phyloP scores from a whole-genome alignment of 2,888 invertebrate species.

The Ophioninae sp. region DNA sequence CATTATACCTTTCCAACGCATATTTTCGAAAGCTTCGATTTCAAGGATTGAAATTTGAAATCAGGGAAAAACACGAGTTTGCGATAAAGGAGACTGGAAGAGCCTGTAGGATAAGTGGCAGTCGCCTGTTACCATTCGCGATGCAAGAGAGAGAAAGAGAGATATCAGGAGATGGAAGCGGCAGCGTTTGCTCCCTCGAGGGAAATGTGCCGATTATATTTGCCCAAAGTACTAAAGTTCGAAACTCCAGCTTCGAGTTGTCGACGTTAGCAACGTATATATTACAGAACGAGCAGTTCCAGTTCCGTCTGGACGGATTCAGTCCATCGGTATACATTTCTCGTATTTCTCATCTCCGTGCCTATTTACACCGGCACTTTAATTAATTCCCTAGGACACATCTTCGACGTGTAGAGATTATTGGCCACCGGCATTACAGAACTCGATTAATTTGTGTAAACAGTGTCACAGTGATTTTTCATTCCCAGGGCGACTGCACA shows the following conservation, averaged over 20 bases:
- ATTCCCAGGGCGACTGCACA: not conserved
- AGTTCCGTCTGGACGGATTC: conserved; percentile 30
- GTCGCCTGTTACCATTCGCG: not conserved
- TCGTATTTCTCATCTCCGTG: conserved; percentile 48
- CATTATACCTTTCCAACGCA: not conserved
- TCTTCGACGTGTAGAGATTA: conserved; percentile 69
- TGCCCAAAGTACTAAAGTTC: conserved; percentile 72
- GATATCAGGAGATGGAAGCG: conserved; percentile 11
- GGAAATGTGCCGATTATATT: conserved; percentile 75
- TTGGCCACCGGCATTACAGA: conserved; percentile 55
- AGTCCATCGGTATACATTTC: conserved; percentile 24
- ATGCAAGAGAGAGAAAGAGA: conserved; percentile 3
- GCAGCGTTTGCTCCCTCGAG: conserved; percentile 63
- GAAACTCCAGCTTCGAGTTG: conserved; percentile 55
- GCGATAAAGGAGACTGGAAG: not conserved
- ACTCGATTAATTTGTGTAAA: conserved; percentile 6
- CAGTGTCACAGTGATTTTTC: not conserved
- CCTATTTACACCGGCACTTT: conserved; percentile 76
- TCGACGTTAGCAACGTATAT: conserved; percentile 29
- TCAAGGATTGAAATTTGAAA: not conserved
- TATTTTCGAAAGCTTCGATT: not conserved
- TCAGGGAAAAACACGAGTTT: not conserved
- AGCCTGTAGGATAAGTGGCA: not conserved
- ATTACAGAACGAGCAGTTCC: not conserved
- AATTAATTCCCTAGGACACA: conserved; percentile 76